A percentile compares a stretch with the other conserved stretches of the same genome.
Evolutionary conservation across 2,113 vertebrate species (phyloP).

Genomic region (Cepphus grylle): DNA sequence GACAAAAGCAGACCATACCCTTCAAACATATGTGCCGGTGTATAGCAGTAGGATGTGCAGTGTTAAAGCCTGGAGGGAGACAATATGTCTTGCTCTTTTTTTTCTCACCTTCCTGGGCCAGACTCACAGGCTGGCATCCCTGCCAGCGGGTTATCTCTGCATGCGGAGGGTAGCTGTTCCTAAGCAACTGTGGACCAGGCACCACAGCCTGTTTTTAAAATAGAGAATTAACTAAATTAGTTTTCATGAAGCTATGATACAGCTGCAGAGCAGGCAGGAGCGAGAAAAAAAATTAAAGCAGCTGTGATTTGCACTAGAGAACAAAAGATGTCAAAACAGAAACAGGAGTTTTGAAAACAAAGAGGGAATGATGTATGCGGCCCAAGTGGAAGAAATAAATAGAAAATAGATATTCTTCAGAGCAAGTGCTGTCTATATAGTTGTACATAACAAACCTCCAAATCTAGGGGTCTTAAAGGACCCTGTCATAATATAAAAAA

Average conservation of each 20-base stretch:
- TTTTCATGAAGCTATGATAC: background rate
- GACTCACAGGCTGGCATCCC: background rate
- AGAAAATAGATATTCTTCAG: background rate
- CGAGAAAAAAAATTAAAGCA: background rate
- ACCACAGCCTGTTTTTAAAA: background rate
- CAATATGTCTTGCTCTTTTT: background rate
- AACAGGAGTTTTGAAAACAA: background rate
- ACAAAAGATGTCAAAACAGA: background rate
- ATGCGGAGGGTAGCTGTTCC: constrained; percentile 5
- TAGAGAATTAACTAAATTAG: constrained; percentile 16
- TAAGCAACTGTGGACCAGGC: constrained; percentile 12
- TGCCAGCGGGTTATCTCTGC: background rate
- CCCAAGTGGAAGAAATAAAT: background rate
- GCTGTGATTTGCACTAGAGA: background rate
- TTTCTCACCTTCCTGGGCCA: constrained; percentile 3
- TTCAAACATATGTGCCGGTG: background rate
- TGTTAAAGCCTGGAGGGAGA: background rate
- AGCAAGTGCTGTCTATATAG: background rate
- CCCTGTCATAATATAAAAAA: background rate
- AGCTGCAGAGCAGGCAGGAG: background rate
- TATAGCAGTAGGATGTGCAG: background rate
- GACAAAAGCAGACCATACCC: background rate
- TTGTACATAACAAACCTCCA: background rate
- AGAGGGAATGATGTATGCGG: background rate
- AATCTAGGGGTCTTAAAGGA: background rate